phyloP scores from a whole-genome alignment of 2,113 vertebrate genomes.

The Osmerus eperlanus region DNA sequence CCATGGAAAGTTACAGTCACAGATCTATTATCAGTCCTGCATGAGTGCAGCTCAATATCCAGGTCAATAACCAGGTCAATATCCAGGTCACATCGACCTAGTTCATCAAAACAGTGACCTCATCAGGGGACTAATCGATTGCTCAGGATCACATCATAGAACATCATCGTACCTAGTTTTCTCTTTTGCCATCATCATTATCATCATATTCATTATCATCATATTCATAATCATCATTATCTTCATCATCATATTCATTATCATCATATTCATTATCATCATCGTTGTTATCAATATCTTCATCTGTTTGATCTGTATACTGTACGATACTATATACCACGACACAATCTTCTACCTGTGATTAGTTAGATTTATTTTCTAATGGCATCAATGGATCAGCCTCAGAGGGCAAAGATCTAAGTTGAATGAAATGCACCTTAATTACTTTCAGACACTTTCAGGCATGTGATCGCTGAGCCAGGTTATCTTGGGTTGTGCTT shows the following conservation, averaged over 20 bases:
- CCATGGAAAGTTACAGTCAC: neutral
- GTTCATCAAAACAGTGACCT: neutral
- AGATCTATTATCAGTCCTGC: neutral
- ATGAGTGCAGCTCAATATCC: neutral
- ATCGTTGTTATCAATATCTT: no score
- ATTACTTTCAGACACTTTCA: no score
- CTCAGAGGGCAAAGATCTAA: no score
- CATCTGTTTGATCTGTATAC: no score
- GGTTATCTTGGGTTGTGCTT: no score
- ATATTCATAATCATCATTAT: neutral
- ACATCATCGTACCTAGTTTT: neutral
- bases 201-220: neutral
- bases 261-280: neutral
- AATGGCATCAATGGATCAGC: no score
- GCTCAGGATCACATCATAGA: neutral
- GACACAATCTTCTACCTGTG: no score
- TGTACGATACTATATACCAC: no score
- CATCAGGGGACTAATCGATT: neutral
- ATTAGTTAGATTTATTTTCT: no score
- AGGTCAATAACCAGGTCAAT: neutral
- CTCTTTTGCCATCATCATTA: neutral
- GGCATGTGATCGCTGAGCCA: no score
- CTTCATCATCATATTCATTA: neutral
- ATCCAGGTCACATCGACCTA: neutral
- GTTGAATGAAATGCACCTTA: no score